Evolutionary conservation across 2,888 invertebrate genomes (phyloP).

Genomic region (Strigamia maritima): DNA sequence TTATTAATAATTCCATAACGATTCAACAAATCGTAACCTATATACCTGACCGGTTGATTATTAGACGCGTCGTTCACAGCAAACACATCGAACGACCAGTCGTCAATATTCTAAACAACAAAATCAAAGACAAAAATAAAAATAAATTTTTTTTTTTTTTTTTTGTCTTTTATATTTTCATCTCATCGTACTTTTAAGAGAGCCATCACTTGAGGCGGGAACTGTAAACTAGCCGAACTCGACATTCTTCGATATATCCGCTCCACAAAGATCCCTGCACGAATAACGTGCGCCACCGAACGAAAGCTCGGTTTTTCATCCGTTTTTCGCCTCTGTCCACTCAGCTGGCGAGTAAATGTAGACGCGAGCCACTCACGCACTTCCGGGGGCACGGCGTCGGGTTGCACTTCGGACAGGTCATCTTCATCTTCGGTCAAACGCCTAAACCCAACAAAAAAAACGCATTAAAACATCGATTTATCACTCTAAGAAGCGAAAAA

Average conservation of each 20-base stretch:
- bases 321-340: slow-evolving; percentile 73
- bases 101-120: slow-evolving; percentile 69
- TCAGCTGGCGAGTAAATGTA: slow-evolving; percentile 87
- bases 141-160: background rate
- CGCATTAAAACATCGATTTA: background rate
- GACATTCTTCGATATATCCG: slow-evolving; percentile 76
- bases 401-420: slow-evolving; percentile 91
- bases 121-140: slow-evolving; percentile 44
- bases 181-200: slow-evolving; percentile 69
- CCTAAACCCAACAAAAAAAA: background rate
- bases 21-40: slow-evolving; percentile 90
- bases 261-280: slow-evolving; percentile 95
- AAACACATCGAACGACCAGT: slow-evolving; percentile 94
- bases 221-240: slow-evolving; percentile 68
- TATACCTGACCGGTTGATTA: slow-evolving; percentile 84
- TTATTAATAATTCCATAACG: slow-evolving; percentile 93
- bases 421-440: slow-evolving; percentile 74
- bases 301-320: slow-evolving; percentile 70
- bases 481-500: background rate
- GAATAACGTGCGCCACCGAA: slow-evolving; percentile 91
- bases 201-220: slow-evolving; percentile 79
- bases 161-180: slow-evolving; percentile 39
- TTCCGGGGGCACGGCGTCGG: slow-evolving; percentile 92
- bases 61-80: slow-evolving; percentile 78
- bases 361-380: slow-evolving; percentile 95